Conservation (phyloP, 1,140 invertebrate genomes). For the Geopemphigus sp. region DNA sequence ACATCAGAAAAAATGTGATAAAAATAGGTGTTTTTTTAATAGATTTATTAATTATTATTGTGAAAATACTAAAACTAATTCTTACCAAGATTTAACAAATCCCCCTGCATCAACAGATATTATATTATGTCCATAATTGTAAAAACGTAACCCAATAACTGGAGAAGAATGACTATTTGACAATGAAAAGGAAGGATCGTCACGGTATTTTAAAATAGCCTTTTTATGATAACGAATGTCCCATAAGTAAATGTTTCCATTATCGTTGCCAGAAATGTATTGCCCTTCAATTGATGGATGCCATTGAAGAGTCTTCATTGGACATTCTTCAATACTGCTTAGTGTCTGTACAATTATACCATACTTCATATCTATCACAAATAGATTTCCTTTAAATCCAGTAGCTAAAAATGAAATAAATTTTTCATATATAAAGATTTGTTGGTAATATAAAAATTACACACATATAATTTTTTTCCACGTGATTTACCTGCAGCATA, state of each 20-base stretch:
- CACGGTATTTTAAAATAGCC: background rate
- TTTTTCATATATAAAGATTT: too few species aligned
- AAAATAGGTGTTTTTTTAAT: too few species aligned
- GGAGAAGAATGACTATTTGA: background rate
- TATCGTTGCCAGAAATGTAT: slow-evolving; percentile 17
- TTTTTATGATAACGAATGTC: slow-evolving; percentile 26
- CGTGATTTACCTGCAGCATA: slow-evolving; percentile 23
- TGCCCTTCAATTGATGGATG: slow-evolving; percentile 24
- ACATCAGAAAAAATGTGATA: too few species aligned
- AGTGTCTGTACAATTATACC: slow-evolving; percentile 25
- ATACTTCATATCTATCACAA: slow-evolving; percentile 9
- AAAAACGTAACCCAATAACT: slow-evolving; percentile 18
- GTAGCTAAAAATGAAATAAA: slow-evolving; percentile 4
- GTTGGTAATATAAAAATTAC: too few species aligned
- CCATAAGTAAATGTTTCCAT: slow-evolving; percentile 31
- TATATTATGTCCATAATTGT: slow-evolving; percentile 17
- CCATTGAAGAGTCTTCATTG: background rate
- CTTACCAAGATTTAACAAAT: slow-evolving; percentile 22
- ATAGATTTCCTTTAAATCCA: slow-evolving; percentile 9
- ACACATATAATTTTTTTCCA: background rate
- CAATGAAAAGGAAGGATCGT: background rate
- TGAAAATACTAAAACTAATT: too few species aligned
- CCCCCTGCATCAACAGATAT: slow-evolving; percentile 11
- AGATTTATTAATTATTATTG: too few species aligned
- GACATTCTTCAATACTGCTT: background rate